These are phyloP conservation scores for Hozukius guyotensis DNA, from an alignment of 2,797 vertebrate genomes.

Conservation along the genomic window DNA sequence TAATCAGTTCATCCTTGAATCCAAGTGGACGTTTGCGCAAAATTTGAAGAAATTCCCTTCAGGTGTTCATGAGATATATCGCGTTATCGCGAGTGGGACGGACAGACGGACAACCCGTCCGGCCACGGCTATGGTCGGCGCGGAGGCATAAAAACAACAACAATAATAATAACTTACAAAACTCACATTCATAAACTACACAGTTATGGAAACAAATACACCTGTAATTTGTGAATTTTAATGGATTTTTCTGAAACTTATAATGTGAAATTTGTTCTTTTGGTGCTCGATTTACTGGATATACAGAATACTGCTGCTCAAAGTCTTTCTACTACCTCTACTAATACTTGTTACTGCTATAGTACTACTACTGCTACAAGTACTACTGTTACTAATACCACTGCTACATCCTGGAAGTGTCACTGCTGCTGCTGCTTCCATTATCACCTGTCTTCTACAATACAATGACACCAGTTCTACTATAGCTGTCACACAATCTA, in stretches of 20 bases:
- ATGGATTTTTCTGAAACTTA: not conserved
- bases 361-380: too few species aligned
- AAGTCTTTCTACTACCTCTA: not conserved
- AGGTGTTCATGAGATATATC: too few species aligned
- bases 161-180: too few species aligned
- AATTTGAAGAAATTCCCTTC: too few species aligned
- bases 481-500: not conserved
- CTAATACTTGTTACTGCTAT: not conserved
- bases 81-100: too few species aligned
- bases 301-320: not conserved
- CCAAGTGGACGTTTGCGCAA: too few species aligned
- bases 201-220: not conserved
- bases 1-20: too few species aligned
- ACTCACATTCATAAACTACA: not conserved
- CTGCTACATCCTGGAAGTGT: not conserved
- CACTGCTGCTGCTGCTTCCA: not conserved
- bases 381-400: not conserved
- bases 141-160: too few species aligned
- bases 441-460: not conserved
- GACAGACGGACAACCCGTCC: fast-evolving
- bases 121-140: fast-evolving
- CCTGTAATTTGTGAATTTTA: not conserved
- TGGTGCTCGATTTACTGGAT: not conserved
- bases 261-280: not conserved
- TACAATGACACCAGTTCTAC: not conserved